Conservation (phyloP, 2,888 invertebrate species). For the Protophormia terraenovae region DNA sequence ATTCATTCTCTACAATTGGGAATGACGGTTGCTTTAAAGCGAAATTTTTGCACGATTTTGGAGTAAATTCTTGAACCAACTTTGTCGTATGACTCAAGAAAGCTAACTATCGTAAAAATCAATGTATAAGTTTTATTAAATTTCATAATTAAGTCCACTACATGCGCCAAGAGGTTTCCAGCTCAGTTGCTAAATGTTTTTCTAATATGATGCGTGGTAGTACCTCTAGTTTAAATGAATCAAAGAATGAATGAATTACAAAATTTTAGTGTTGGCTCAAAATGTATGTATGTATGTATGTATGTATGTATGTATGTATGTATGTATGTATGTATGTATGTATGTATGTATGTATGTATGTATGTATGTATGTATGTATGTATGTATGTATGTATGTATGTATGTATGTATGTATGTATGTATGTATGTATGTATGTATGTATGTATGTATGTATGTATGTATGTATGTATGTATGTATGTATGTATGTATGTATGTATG, state of each 20-base stretch:
- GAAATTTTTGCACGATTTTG: no score
- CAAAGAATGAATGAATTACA: conserved; percentile 46
- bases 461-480: neutral
- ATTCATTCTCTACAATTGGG: no score
- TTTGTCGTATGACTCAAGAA: no score
- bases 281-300: neutral
- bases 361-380: neutral
- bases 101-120: no score
- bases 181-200: neutral
- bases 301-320: neutral
- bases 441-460: neutral
- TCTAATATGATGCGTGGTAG: conserved; percentile 42
- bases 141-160: no score
- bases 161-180: no score
- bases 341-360: neutral
- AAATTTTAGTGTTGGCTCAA: conserved; percentile 22
- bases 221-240: conserved; percentile 40
- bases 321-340: neutral
- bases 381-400: neutral
- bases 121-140: no score
- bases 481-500: neutral
- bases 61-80: no score
- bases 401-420: neutral
- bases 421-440: neutral
- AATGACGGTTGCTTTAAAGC: no score